Conservation (phyloP, 2,113 vertebrate genomes). For the Cercocebus atys region DNA sequence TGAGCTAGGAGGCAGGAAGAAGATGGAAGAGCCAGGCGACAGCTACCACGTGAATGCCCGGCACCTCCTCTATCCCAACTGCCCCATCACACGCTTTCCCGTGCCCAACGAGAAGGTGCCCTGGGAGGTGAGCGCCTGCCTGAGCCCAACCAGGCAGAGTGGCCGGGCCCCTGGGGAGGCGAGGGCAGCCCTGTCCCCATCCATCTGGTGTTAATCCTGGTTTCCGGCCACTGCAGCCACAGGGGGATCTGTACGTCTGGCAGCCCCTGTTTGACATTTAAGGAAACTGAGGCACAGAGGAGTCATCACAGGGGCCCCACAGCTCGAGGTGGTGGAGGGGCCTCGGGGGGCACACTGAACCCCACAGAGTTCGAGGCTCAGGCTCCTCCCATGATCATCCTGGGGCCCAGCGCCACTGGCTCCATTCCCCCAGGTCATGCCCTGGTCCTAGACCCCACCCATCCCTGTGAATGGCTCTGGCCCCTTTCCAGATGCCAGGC, state of each 20-base stretch:
- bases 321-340: fast-evolving
- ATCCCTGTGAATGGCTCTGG: not conserved
- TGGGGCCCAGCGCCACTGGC: fast-evolving
- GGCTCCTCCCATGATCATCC: not conserved
- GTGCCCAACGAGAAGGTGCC: constrained; percentile 97
- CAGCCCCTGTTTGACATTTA: not conserved
- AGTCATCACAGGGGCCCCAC: not conserved
- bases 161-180: not conserved
- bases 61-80: constrained; percentile 88
- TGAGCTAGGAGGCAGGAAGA: not conserved
- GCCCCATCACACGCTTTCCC: constrained; percentile 88
- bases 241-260: not conserved
- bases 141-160: fast-evolving
- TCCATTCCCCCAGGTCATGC: fast-evolving
- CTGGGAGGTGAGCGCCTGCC: constrained; percentile 90
- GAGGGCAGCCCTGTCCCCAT: not conserved
- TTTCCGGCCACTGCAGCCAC: not conserved
- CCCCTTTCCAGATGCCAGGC: no score
- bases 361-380: not conserved
- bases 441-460: not conserved
- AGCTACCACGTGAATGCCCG: constrained; percentile 86
- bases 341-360: fast-evolving
- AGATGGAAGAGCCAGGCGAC: constrained; percentile 19
- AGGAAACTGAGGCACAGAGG: fast-evolving
- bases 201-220: fast-evolving